Percentiles rank a stretch among this genome's conserved stretches.
phyloP scores from a whole-genome alignment of 2,888 invertebrate genomes.

The Adela reaumurella region DNA sequence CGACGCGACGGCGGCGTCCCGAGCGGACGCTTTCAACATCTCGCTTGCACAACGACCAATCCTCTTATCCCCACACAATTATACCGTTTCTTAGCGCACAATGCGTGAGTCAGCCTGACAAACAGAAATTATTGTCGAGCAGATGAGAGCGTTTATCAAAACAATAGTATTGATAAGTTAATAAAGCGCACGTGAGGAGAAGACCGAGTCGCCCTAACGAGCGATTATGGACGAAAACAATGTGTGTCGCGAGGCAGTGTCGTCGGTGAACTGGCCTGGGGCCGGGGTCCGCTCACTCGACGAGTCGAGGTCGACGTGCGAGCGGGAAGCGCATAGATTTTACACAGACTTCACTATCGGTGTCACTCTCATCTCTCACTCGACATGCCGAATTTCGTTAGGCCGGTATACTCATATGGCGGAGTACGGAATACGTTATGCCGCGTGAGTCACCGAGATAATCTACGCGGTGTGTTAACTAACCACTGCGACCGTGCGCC shows the following conservation, averaged over 20 bases:
- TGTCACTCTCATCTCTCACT: no score
- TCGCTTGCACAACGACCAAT: constrained; percentile 18
- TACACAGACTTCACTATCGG: no score
- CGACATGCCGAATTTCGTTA: no score
- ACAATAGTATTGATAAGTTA: constrained; percentile 57
- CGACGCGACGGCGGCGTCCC: background rate
- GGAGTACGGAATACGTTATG: background rate
- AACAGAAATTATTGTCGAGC: constrained; percentile 28
- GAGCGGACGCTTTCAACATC: background rate
- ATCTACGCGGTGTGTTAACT: background rate
- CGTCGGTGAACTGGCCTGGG: background rate
- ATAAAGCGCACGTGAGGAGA: constrained; percentile 27
- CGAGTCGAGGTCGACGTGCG: no score
- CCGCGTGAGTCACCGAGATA: background rate
- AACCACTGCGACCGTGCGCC: background rate
- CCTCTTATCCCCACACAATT: constrained; percentile 50
- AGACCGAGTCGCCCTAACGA: constrained; percentile 41
- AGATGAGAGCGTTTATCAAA: constrained; percentile 48
- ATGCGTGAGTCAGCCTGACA: constrained; percentile 38
- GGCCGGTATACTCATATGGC: no score
- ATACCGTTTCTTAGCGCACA: constrained; percentile 39
- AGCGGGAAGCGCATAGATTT: no score
- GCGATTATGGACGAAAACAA: constrained; percentile 23
- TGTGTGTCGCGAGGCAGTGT: background rate
- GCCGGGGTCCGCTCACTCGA: no score